Conservation (phyloP, 2,113 vertebrate species). For the Larimichthys polyactis region DNA sequence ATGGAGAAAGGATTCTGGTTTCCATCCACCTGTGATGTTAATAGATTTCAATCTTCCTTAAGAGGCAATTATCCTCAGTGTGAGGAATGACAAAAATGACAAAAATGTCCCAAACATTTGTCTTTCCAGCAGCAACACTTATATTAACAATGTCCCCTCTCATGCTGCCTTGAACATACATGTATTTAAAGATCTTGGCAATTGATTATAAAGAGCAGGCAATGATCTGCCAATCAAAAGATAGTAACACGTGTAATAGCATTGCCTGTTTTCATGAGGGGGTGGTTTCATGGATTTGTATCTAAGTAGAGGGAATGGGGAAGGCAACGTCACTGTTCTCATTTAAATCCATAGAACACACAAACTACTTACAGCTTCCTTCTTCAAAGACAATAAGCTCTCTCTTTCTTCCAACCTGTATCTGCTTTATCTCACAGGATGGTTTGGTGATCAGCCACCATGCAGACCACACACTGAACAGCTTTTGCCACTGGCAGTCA, state of each 20-base stretch:
- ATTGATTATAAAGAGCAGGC: not conserved
- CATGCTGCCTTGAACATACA: not conserved
- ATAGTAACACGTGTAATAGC: not conserved
- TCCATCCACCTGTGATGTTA: conserved; percentile 81
- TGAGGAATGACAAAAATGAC: conserved; percentile 69
- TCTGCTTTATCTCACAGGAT: conserved; percentile 78
- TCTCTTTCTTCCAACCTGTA: conserved; percentile 8
- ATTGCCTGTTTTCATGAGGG: not conserved
- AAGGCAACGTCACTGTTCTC: not conserved
- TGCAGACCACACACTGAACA: conserved; percentile 92
- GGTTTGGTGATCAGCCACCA: conserved; percentile 92
- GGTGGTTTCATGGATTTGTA: not conserved
- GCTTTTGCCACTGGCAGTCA: conserved; percentile 95
- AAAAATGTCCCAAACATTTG: conserved; percentile 43
- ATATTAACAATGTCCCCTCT: conserved; percentile 18
- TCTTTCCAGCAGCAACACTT: conserved; percentile 8
- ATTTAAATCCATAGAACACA: not conserved
- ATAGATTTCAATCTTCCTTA: conserved; percentile 74
- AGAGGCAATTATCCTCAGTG: conserved; percentile 53
- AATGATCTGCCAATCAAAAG: not conserved
- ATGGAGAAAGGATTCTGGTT: conserved; percentile 70
- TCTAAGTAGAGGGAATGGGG: not conserved
- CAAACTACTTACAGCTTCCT: not conserved
- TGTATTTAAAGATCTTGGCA: not conserved
- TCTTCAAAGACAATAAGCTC: conserved; percentile 4